Percentiles rank a stretch among this genome's conserved stretches.
These are phyloP conservation scores for Charina bottae DNA, from an alignment of 2,113 vertebrate species.

Conservation along the genomic window DNA sequence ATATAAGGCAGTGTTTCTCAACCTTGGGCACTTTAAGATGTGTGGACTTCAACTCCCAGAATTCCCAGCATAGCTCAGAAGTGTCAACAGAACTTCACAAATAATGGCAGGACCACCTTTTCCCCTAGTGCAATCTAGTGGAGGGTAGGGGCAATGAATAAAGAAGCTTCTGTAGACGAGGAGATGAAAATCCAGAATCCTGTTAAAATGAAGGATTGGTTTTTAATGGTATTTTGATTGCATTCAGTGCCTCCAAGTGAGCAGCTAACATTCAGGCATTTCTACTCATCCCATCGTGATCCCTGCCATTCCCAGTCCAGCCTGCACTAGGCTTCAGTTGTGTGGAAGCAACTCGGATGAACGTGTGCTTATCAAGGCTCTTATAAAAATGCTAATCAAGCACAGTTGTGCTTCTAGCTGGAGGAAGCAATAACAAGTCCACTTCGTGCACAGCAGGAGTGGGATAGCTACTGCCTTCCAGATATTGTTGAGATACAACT, in stretches of 20 bases:
- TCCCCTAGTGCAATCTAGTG: background rate
- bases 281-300: background rate
- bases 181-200: background rate
- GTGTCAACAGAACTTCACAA: background rate
- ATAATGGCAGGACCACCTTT: background rate
- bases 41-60: no score
- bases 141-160: background rate
- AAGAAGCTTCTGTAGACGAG: background rate
- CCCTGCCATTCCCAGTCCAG: background rate
- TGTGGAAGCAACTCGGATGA: background rate
- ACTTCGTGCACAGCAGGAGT: background rate
- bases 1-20: no score
- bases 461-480: background rate
- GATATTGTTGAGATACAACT: background rate
- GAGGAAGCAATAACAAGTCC: slow-evolving; percentile 12
- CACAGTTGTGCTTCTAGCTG: background rate
- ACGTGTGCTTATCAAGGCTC: background rate
- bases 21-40: no score
- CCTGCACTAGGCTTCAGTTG: background rate
- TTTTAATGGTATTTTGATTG: background rate
- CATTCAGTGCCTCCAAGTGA: background rate
- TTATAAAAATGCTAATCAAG: background rate
- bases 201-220: background rate
- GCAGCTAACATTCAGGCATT: background rate
- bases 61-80: no score